Base-by-base conservation (phyloP, 2,888 invertebrate genomes). In the Agelastica alni region DNA sequence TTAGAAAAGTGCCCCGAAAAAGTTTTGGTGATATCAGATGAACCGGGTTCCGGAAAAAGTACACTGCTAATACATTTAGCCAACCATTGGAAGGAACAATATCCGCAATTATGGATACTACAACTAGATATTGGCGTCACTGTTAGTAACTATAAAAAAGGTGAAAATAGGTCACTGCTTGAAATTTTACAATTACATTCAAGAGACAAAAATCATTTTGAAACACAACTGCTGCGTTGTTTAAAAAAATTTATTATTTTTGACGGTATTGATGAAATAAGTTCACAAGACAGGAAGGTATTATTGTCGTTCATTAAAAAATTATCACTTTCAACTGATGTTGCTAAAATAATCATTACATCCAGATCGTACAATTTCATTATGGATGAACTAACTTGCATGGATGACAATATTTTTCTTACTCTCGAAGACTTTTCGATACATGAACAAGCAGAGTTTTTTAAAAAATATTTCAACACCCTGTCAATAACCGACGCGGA, bases 231-330 rank as follows among this genome's bases (percentile, higher is more conserved):
- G 17, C 16, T 43, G n/a, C 5, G n/a, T 5, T 3, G 2, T 1
- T 30, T 43, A 7, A 28, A 28, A 10, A 43, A 43, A 43, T 9
- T 28, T 17, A 30, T 43, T 17, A 4, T 43, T 4, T 10, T 43
- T 6, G 43, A 43, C 20, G 43, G 43, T n/a, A n/a, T 43, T 4
- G 43, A 43, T n/a, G 43, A 43, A 30, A 43, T 43, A 16, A 43
- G 30, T 13, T 4, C 2, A 1, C 4, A 3, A 13, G 31, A 43
- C 6, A 30, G 43, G 30, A 43, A 30, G n/a, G 1, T 5, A n/a
- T 3, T 43, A 10, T n/a, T 43, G 9, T 10, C 5, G 2, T 43
- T 43, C 10, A n/a, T 43, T 7, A 26, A 6, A 10, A 9, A 30
- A 4, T 7, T 30, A 30, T 30, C n/a, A 10, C 9, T n/a, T 4